Percentiles rank a stretch among this genome's conserved stretches.
phyloP scores from a whole-genome alignment of 1,140 invertebrate species.

The Lycorma delicatula region DNA sequence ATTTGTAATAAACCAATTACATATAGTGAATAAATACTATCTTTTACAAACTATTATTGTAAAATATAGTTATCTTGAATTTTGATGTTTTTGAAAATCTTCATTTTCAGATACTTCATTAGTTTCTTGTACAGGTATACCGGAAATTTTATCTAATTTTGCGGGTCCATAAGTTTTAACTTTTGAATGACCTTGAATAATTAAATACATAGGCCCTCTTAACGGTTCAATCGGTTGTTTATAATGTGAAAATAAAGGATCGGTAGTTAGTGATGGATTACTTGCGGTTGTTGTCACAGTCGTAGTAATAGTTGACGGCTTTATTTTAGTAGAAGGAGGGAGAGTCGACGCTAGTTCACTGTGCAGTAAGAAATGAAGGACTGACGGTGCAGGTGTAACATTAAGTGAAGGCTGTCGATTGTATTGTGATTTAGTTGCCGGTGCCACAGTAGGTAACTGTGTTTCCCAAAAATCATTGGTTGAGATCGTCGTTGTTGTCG shows the following conservation, averaged over 20 bases:
- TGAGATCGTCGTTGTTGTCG: background rate
- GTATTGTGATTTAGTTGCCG: background rate
- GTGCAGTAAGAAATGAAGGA: constrained; percentile 16
- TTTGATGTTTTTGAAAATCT: background rate
- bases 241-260: constrained; percentile 49
- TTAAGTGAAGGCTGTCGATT: constrained; percentile 24
- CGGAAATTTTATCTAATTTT: constrained; percentile 34
- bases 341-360: constrained; percentile 13
- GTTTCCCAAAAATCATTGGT: background rate
- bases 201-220: constrained; percentile 58
- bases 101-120: constrained; percentile 20
- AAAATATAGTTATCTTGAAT: background rate
- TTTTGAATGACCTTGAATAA: constrained; percentile 74
- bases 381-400: constrained; percentile 23
- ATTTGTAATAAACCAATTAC: too few relatives aligned
- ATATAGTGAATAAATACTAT: too few relatives aligned
- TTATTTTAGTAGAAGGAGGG: constrained; percentile 24
- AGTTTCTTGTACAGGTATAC: constrained; percentile 16
- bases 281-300: background rate
- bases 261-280: constrained; percentile 35
- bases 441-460: background rate
- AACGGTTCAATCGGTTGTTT: constrained; percentile 54
- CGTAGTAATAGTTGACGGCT: background rate
- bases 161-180: constrained; percentile 68
- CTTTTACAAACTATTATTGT: too few relatives aligned